Evolutionary conservation across 92 coral and sea anemone genomes (phyloP), one percentile per base, ranked within the genome.

Genomic region (Isaurus tuberculatus): DNA sequence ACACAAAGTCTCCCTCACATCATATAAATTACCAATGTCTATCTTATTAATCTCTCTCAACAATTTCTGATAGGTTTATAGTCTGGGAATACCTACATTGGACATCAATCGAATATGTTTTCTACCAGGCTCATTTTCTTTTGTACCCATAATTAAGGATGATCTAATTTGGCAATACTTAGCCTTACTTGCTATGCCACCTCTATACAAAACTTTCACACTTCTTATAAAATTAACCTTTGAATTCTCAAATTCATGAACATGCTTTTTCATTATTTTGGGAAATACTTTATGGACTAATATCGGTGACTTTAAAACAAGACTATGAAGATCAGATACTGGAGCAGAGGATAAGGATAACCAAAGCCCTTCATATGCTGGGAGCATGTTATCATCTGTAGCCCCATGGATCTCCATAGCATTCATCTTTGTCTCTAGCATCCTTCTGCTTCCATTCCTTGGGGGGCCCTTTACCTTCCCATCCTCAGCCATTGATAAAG

Each of bases 161-260:
- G 88, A 84, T 43, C 88, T 84, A 19, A 83, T 83, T 19, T 51
- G 31, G 25, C 5, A 25, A 72, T 83, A 83, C 73, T 83, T 83
- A 10, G 17, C 32, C 26, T 36, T 19, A 55, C 69, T 73, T 57
- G 79, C 83, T 70, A 75, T 80, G 23, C 82, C 91, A 66, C 83
- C 83, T 75, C 70, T 84, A 69, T 88, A 88, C 20, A 84, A 73
- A 48, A 69, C 68, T 29, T 77, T 65, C 2, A 88, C 88, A 65
- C 91, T 88, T 64, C 91, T 69, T 33, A 75, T 85, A 68, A 84
- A 88, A 48, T 83, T 88, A 58, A 53, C 40, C 20, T 84, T 20
- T 55, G 87, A 48, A 9, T 63, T 63, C 25, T 84, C 87, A 70
- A 84, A 84, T 10, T 32, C 73, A 53, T 9, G 63, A 37, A 84